A percentile compares a stretch with the other conserved stretches of the same genome.
These are phyloP conservation scores for Mus caroli DNA, from an alignment of 2,797 vertebrate species.

Conservation along the genomic window DNA sequence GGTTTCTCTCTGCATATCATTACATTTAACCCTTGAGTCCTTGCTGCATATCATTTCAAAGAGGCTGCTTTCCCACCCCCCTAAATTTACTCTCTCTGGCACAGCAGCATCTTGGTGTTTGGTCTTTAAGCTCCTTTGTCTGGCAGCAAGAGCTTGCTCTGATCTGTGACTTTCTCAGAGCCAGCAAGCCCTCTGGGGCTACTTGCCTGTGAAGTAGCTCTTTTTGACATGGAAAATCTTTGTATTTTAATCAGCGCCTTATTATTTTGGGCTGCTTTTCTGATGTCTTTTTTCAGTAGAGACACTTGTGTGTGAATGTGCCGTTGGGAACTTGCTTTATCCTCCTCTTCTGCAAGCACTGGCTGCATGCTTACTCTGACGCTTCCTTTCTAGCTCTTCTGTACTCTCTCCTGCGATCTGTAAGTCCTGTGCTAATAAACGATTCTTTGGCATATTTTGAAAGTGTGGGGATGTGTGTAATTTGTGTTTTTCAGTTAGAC, in stretches of 20 bases:
- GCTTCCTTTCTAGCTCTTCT: conserved; percentile 91
- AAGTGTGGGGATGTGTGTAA: conserved; percentile 95
- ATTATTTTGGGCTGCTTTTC: conserved; percentile 90
- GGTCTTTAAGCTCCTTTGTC: conserved; percentile 21
- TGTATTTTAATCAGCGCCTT: conserved; percentile 89
- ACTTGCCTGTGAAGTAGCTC: conserved; percentile 88
- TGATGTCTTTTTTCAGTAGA: conserved; percentile 91
- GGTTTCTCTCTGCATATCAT: conserved; percentile 89
- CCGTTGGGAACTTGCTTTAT: conserved; percentile 95
- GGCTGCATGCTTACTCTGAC: conserved; percentile 96
- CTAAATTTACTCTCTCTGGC: conserved; percentile 79
- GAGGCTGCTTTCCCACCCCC: conserved; percentile 75
- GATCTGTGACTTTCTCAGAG: conserved; percentile 88
- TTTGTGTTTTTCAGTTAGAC: conserved; percentile 88
- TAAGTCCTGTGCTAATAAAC: conserved; percentile 99
- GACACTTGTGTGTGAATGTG: conserved; percentile 97
- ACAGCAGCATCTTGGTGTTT: conserved; percentile 61
- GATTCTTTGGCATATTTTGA: conserved; percentile 98
- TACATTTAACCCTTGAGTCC: conserved; percentile 93
- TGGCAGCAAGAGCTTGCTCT: conserved; percentile 79
- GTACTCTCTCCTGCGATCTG: conserved; percentile 98
- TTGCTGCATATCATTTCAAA: conserved; percentile 88
- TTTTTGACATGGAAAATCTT: conserved; percentile 92
- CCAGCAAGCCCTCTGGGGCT: conserved; percentile 89
- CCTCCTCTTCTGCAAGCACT: conserved; percentile 91